Conservation (phyloP, 2,113 vertebrate genomes). For the Empidonax traillii region DNA sequence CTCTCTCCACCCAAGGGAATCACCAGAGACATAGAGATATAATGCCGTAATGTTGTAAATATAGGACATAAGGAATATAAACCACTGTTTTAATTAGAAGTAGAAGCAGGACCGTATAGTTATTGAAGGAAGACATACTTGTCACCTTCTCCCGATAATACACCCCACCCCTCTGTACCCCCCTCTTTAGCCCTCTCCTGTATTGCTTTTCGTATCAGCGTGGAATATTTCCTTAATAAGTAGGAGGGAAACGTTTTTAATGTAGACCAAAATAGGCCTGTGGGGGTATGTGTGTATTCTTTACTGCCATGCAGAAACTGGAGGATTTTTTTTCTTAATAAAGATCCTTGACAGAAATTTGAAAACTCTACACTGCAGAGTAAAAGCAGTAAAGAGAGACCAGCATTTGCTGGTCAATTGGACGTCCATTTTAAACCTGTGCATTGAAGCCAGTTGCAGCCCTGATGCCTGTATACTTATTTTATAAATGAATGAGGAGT, state of each 20-base stretch:
- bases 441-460: background rate
- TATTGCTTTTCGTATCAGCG: background rate
- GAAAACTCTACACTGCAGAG: constrained; percentile 21
- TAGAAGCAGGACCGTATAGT: background rate
- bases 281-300: constrained; percentile 50
- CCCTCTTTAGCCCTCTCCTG: background rate
- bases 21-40: constrained; percentile 4
- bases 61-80: background rate
- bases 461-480: background rate
- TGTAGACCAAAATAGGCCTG: constrained; percentile 39
- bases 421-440: constrained; percentile 62
- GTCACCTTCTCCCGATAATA: background rate
- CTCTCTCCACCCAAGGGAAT: constrained; percentile 59
- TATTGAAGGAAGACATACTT: background rate
- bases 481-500: background rate
- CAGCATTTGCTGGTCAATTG: constrained; percentile 28
- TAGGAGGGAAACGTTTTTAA: constrained; percentile 48
- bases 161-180: background rate
- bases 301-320: constrained; percentile 15
- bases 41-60: background rate
- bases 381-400: background rate
- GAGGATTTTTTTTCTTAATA: background rate
- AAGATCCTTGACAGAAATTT: constrained; percentile 1
- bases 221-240: constrained; percentile 60
- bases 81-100: background rate